Evolutionary conservation across 2,797 vertebrate species (phyloP), one percentile per base, ranked within the genome.

Genomic region (Acanthiza pusilla): DNA sequence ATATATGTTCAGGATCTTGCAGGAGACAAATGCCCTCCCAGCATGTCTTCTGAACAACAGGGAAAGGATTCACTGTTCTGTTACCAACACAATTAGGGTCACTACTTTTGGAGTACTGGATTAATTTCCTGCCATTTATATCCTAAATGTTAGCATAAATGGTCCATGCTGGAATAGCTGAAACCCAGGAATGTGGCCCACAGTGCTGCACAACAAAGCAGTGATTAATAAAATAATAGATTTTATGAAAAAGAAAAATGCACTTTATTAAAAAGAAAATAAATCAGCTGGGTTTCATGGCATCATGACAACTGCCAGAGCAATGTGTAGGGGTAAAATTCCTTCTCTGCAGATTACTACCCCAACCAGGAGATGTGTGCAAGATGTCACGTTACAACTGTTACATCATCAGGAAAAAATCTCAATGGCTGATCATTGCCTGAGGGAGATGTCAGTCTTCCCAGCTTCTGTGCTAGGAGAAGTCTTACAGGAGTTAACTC

Each of bases 391-490:
- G 8, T 93, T 95, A 60, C 91, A 91, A 58, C 38, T 50, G 57
- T 96, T 96, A 96, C 91, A 93, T 94, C 96, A 95, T 15, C 83
- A 90, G 79, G 82, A 82, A 96, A 96, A 95, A 89, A 96, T 95
- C 94, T 93, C 76, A 71, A 15, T 93, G 88, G 91, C 57, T 91
- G 91, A 94, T 94, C 83, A 57, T 54, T 9, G 38, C 94, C 89
- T 5, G 29, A 91, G 94, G 94, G 94, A 87, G 25, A 92, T 90
- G 94, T 96, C 89, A 93, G 70, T 84, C 60, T 79, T 95, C 60
- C 55, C 63, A 91, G 55, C 57, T 91, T 25, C 92, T 54, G 63
- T 83, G 47, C 57, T 42, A 38, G 67, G 27, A 76, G 43, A 67
- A 79, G 53, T 57, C 16, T 12, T 36, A 60, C 0, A 86, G 58